Evolutionary conservation across 2,113 vertebrate species (phyloP).

Genomic region (Dermatemys mawii): DNA sequence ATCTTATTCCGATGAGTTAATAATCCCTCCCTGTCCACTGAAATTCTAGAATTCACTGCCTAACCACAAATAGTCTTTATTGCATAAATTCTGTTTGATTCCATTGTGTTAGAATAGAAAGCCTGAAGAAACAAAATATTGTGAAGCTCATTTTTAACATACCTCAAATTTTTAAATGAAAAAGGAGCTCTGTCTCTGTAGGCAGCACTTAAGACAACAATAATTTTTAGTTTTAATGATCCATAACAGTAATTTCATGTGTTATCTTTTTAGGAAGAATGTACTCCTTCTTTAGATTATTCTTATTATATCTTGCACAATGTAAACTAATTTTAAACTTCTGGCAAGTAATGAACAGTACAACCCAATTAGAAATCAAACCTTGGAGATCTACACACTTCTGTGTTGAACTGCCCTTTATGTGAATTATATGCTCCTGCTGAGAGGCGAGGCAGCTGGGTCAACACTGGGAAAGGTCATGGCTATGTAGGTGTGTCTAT

Average conservation of each 20-base stretch:
- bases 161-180: constrained; percentile 64
- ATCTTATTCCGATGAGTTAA: constrained; percentile 67
- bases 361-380: neutral
- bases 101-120: constrained; percentile 70
- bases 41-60: constrained; percentile 65
- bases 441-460: neutral
- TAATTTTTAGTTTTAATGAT: constrained; percentile 45
- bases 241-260: neutral
- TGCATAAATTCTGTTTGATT: constrained; percentile 71
- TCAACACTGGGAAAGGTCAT: neutral
- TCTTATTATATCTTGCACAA: neutral
- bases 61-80: constrained; percentile 82
- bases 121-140: constrained; percentile 61
- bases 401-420: neutral
- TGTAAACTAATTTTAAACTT: neutral
- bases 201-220: constrained; percentile 29
- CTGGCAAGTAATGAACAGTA: neutral
- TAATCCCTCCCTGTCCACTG: constrained; percentile 60
- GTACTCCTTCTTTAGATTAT: neutral
- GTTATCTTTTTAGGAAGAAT: neutral
- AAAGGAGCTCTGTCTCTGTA: constrained; percentile 54
- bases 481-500: neutral
- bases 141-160: constrained; percentile 69
- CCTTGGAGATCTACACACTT: neutral
- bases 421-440: fast-evolving